Evolutionary conservation across 2,888 invertebrate genomes (phyloP).

Genomic region (Microctonus brassicae): DNA sequence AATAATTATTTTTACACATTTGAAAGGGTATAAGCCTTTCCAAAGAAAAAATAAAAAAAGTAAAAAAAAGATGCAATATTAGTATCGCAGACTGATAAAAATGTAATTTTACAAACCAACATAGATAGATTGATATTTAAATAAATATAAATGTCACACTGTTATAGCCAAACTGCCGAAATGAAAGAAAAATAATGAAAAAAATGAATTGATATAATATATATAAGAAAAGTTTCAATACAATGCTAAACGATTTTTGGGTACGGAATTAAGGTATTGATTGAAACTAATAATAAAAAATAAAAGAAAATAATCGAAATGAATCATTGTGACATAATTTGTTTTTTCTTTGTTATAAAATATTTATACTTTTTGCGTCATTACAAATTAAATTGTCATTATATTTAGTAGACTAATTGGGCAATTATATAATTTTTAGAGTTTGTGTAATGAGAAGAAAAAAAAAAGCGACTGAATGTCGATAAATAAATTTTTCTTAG

Average conservation of each 20-base stretch:
- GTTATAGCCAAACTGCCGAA: conserved; percentile 47
- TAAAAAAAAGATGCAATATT: conserved; percentile 38
- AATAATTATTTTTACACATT: conserved; percentile 45
- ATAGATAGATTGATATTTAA: conserved; percentile 38
- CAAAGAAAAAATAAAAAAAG: conserved; percentile 16
- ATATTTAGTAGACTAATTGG: not conserved
- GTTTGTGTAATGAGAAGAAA: conserved; percentile 15
- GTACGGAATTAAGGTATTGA: conserved; percentile 52
- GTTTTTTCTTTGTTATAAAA: not conserved
- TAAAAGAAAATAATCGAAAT: not conserved
- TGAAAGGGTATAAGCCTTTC: conserved; percentile 24
- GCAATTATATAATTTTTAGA: not conserved
- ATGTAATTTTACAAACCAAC: conserved; percentile 44
- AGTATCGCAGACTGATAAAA: conserved; percentile 49
- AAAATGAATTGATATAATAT: conserved; percentile 12
- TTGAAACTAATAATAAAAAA: not conserved
- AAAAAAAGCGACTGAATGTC: no score
- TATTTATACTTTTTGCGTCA: not conserved
- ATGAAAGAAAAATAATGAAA: conserved; percentile 24
- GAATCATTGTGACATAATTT: conserved; percentile 1
- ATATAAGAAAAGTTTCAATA: conserved; percentile 19
- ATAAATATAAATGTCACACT: conserved; percentile 42
- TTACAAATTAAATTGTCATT: not conserved
- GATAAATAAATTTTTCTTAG: not conserved
- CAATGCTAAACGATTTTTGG: conserved; percentile 49